Percentiles rank a stretch among this genome's conserved stretches.
These are phyloP conservation scores for Radopholus similis DNA, from an alignment of 1,140 invertebrate species.

Conservation along the genomic window DNA sequence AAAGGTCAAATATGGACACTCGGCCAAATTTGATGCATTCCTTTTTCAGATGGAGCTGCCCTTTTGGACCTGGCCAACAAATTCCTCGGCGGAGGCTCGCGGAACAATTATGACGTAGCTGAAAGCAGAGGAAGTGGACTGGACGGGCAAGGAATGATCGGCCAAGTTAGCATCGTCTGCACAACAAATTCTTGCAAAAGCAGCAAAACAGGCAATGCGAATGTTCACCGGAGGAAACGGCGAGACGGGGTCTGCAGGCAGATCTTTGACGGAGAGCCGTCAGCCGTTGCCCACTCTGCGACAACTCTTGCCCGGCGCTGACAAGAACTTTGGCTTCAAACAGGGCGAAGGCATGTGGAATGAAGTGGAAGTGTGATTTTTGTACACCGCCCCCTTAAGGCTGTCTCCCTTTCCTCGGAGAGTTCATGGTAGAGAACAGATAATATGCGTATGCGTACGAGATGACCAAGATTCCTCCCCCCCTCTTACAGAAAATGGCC, in stretches of 20 bases:
- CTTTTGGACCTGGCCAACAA: constrained; percentile 39
- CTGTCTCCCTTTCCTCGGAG: constrained; percentile 59
- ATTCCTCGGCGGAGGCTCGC: constrained; percentile 30
- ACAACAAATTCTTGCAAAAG: constrained; percentile 24
- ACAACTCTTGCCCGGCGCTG: constrained; percentile 51
- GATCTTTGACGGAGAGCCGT: neutral
- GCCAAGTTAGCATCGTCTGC: neutral
- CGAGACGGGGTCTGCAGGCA: neutral
- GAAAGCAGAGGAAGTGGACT: constrained; percentile 1
- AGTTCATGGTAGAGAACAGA: constrained; percentile 56
- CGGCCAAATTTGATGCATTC: too few relatives aligned
- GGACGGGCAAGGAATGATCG: constrained; percentile 8
- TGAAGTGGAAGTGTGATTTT: neutral
- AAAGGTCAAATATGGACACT: too few relatives aligned
- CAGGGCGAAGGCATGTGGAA: constrained; percentile 44
- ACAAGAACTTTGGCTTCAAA: constrained; percentile 50
- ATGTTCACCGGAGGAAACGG: neutral
- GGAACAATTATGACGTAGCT: neutral
- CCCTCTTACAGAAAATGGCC: constrained; percentile 30
- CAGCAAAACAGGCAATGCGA: constrained; percentile 17
- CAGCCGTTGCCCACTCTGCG: constrained; percentile 40
- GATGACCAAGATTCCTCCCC: neutral
- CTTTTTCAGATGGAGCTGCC: too few relatives aligned
- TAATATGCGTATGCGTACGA: too few relatives aligned
- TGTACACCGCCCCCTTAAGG: constrained; percentile 19